phyloP scores from a whole-genome alignment of 2,113 vertebrate species.

The Calypte anna region DNA sequence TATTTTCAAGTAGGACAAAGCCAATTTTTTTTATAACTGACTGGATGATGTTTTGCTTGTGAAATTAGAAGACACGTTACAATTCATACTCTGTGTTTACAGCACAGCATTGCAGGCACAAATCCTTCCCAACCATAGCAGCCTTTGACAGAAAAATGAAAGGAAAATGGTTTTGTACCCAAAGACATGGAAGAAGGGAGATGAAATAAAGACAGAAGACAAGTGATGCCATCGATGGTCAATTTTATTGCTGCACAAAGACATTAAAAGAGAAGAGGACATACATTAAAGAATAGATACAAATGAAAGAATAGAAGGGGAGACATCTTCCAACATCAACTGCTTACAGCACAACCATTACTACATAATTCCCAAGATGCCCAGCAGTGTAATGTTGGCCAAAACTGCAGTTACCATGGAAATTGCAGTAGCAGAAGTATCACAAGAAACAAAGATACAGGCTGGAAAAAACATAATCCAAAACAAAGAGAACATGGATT shows the following conservation, averaged over 20 bases:
- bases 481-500: rapidly evolving
- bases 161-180: too few species aligned
- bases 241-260: conserved; percentile 44
- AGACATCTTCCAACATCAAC: not conserved
- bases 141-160: not conserved
- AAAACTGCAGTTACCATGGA: not conserved
- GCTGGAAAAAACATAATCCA: not conserved
- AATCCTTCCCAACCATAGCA: not conserved
- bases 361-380: not conserved
- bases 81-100: not conserved
- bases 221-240: not conserved
- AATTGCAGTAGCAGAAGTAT: not conserved
- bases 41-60: rapidly evolving
- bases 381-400: rapidly evolving
- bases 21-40: too few species aligned
- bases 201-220: not conserved
- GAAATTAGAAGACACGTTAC: rapidly evolving
- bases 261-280: not conserved
- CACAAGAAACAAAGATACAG: not conserved
- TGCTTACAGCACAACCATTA: not conserved
- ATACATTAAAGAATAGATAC: not conserved
- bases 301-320: not conserved
- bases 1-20: not conserved
- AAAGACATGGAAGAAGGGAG: rapidly evolving
- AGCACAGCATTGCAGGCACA: not conserved